phyloP scores from a whole-genome alignment of 1,140 invertebrate genomes.

The Sitodiplosis mosellana region DNA sequence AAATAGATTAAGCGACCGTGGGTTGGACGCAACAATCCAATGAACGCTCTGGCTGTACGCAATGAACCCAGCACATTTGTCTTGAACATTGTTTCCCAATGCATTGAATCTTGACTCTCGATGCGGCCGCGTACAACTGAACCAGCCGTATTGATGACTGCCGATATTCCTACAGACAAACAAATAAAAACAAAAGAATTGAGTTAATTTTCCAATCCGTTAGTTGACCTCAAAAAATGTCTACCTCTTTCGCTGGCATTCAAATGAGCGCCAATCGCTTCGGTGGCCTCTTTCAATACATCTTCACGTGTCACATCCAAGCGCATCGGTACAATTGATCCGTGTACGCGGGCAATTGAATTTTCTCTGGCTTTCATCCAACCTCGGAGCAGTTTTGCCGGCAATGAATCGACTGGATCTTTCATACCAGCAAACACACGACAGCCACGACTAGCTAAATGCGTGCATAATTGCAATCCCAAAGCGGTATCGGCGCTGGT shows the following conservation, averaged over 20 bases:
- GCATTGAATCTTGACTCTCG: conserved; percentile 47
- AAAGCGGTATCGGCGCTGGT: conserved; percentile 57
- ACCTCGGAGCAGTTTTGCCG: conserved; percentile 32
- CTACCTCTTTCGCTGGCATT: conserved; percentile 63
- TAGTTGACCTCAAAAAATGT: too few species aligned
- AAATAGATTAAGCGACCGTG: conserved; percentile 40
- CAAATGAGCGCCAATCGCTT: conserved; percentile 53
- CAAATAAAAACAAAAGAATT: too few species aligned
- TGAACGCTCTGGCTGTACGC: conserved; percentile 51
- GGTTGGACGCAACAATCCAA: conserved; percentile 37
- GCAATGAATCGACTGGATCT: conserved; percentile 30
- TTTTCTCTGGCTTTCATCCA: conserved; percentile 40
- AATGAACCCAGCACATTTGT: conserved; percentile 58
- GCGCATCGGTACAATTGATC: conserved; percentile 41
- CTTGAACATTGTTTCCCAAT: conserved; percentile 58
- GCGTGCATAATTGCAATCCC: conserved; percentile 39
- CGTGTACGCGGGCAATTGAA: conserved; percentile 24
- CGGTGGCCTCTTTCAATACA: conserved; percentile 53
- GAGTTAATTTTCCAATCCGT: conserved; percentile 5
- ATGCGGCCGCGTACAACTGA: conserved; percentile 45
- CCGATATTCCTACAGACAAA: conserved; percentile 66
- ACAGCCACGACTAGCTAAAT: conserved; percentile 45
- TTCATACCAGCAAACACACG: conserved; percentile 57
- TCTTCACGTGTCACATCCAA: conserved; percentile 65
- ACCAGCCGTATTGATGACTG: conserved; percentile 62